Evolutionary conservation across 1,140 invertebrate genomes (phyloP).

Genomic region (Ylistrum balloti): DNA sequence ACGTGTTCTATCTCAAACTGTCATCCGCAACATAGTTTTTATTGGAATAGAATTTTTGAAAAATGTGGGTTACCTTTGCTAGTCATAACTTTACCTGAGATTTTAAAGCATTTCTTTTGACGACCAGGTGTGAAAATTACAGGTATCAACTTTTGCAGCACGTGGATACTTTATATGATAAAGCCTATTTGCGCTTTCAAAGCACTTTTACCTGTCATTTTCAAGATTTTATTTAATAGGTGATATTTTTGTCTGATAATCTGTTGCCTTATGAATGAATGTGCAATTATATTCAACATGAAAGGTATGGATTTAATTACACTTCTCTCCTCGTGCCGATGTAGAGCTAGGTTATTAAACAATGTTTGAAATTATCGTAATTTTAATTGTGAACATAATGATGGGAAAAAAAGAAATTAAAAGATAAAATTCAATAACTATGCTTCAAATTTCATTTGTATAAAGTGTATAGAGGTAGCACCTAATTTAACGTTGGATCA

Average conservation of each 20-base stretch:
- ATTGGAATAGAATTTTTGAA: no score
- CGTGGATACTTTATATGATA: conserved; percentile 19
- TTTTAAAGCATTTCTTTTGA: conserved; percentile 20
- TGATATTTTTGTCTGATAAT: neutral
- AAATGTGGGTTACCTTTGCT: no score
- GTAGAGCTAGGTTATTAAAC: neutral
- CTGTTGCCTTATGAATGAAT: neutral
- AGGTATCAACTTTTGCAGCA: neutral
- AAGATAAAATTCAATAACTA: conserved; percentile 6
- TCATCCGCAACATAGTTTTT: no score
- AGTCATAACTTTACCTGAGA: neutral
- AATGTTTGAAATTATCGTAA: conserved; percentile 11
- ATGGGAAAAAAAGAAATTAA: conserved; percentile 30
- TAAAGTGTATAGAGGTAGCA: neutral
- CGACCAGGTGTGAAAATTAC: conserved; percentile 32
- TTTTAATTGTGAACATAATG: conserved; percentile 11
- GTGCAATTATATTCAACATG: conserved; percentile 11
- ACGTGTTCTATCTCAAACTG: no score
- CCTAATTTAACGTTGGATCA: neutral
- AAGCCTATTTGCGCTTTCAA: neutral
- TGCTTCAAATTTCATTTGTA: neutral
- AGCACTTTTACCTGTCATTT: neutral
- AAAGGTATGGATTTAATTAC: neutral
- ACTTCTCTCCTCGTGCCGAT: neutral
- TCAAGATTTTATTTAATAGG: neutral